Conservation (phyloP, 2,797 vertebrate species). For the Thripadectes ignobilis region DNA sequence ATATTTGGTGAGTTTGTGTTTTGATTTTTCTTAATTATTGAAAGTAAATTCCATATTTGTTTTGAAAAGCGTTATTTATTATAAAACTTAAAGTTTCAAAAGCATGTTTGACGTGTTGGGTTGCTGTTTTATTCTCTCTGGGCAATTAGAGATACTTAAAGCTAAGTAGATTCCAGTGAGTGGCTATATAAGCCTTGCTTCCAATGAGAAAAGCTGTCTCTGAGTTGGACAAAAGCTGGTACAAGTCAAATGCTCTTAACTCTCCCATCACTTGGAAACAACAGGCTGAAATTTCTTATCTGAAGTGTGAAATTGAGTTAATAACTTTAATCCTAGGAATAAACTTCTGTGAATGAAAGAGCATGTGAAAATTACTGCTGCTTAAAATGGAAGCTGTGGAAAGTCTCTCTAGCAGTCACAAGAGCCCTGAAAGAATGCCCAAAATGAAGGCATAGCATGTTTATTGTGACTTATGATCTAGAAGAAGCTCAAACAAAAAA, state of each 20-base stretch:
- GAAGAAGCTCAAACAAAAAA: neutral
- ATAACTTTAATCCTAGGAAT: conserved; percentile 54
- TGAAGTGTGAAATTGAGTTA: conserved; percentile 66
- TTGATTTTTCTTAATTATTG: neutral
- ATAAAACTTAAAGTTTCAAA: neutral
- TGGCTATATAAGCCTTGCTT: neutral
- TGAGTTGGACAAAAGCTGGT: neutral
- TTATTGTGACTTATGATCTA: neutral
- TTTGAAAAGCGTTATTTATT: neutral
- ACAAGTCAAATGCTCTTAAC: conserved; percentile 29
- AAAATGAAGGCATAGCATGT: neutral
- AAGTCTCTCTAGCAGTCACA: neutral
- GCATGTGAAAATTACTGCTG: neutral
- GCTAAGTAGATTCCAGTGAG: neutral
- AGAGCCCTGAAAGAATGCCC: neutral
- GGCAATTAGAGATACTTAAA: neutral
- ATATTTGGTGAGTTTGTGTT: conserved; percentile 86
- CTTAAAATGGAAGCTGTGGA: neutral
- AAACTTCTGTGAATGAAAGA: conserved; percentile 4
- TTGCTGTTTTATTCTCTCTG: neutral
- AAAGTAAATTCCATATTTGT: neutral
- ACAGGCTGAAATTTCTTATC: conserved; percentile 18
- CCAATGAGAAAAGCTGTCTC: neutral
- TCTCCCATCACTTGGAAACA: neutral
- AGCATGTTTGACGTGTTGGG: rapidly evolving